phyloP scores from a whole-genome alignment of 1,140 invertebrate genomes.

The Pentalonia nigronervosa region DNA sequence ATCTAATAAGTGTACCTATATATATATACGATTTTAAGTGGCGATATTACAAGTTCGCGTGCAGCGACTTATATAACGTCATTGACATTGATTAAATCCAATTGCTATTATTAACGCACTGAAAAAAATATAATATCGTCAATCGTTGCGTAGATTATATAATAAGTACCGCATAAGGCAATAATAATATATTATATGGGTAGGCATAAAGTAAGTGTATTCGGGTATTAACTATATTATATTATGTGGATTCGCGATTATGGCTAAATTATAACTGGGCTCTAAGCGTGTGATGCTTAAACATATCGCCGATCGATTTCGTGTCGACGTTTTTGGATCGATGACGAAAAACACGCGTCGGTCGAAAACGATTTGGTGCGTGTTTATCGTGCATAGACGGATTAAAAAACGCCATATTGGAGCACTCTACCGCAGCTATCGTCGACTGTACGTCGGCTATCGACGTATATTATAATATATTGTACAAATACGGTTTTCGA shows the following conservation, averaged over 20 bases:
- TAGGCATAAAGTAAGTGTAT: not conserved
- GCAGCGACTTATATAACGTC: not conserved
- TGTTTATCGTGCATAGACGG: no score
- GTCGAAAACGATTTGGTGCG: not conserved
- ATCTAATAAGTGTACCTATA: not conserved
- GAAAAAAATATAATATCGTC: not conserved
- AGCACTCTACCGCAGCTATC: not conserved
- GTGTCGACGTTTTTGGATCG: not conserved
- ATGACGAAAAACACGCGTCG: not conserved
- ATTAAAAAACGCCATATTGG: not conserved
- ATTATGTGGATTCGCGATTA: not conserved
- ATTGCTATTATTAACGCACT: not conserved
- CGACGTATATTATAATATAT: no score
- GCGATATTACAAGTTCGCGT: not conserved
- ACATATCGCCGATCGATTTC: not conserved
- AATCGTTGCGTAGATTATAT: not conserved
- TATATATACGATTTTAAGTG: not conserved
- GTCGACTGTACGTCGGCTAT: no score
- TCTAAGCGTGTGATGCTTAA: not conserved
- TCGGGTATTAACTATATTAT: not conserved
- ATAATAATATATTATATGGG: not conserved
- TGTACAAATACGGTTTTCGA: not conserved
- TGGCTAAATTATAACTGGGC: not conserved
- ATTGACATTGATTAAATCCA: conserved; percentile 4
- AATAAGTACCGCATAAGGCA: not conserved